phyloP scores from a whole-genome alignment of 2,797 vertebrate species.

The Sitta carolinensis region DNA sequence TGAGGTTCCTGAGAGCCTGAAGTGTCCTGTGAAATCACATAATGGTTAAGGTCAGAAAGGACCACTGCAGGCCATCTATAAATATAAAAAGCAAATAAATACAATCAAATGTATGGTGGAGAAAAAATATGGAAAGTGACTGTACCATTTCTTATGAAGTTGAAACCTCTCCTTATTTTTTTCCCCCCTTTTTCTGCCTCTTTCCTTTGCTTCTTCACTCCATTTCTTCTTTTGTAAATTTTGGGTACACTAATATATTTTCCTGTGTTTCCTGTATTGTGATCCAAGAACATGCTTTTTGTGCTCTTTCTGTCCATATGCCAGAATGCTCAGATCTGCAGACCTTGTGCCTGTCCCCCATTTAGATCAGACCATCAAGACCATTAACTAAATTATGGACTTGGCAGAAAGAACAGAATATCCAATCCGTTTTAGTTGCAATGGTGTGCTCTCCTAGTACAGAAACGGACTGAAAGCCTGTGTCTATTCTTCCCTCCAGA shows the following conservation, averaged over 20 bases:
- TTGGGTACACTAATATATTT: background rate
- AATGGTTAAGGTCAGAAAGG: background rate
- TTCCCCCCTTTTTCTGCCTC: fast-evolving
- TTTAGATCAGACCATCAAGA: background rate
- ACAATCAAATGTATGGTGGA: background rate
- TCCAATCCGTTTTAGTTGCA: background rate
- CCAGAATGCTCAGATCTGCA: background rate
- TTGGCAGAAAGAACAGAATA: background rate
- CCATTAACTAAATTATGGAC: background rate
- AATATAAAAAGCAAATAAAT: background rate
- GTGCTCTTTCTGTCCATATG: background rate
- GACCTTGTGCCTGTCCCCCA: background rate
- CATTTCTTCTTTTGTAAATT: background rate
- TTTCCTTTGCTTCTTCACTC: background rate
- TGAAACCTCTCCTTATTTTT: background rate
- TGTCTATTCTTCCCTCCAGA: background rate
- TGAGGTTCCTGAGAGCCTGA: background rate
- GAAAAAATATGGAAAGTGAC: background rate
- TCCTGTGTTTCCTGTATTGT: background rate
- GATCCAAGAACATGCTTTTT: background rate
- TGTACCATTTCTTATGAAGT: background rate
- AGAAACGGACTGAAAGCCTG: background rate
- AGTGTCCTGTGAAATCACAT: background rate
- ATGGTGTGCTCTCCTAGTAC: background rate
- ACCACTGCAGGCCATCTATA: background rate